Base-by-base conservation (phyloP, 2,113 vertebrate genomes). In the Podocnemis expansa region DNA sequence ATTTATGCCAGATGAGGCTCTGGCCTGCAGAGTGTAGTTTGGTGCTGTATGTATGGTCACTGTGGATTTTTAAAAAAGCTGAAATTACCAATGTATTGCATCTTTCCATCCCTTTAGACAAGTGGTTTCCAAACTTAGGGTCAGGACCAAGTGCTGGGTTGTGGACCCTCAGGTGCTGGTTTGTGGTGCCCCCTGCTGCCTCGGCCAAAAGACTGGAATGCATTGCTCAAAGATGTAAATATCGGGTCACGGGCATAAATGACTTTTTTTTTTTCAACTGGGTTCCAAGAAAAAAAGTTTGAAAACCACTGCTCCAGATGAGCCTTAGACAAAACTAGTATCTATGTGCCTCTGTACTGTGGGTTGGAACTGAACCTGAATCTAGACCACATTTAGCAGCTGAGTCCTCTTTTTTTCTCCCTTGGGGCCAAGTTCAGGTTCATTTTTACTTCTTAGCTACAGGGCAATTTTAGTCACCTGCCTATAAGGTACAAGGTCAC, bases 401-500 rank as follows among this genome's bases (percentile, higher is more conserved):
- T 43, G 41, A 43, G 25, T 41, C 38, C 38, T 27, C 70, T 43
- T 12, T 73, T 38, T 73, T 10, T 6, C 16, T 38, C n/a, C 63
- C 38, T 19, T 41, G 43, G 24, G 12, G n/a, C 22, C 70, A 75
- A 75, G 70, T 41, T 21, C 63, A 21, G 63, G 63, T 70, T 75
- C 38, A 27, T 75, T 43, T 43, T 75, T 38, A 75, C 41, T 43
- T 73, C 38, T 73, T 73, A 41, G n/a, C 38, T 25, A 21, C 38
- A 24, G n/a, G 70, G 38, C 41, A 43, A 21, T 41, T 41, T 21
- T 22, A 38, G 21, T 22, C 70, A 73, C 21, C 10, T 11, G 9
- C 22, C 0, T 0, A 5, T 38, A 21, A 43, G 38, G 10, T 43
- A 0, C 19, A 67, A 41, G n/a, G 1, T 83, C 38, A 41, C 70